A percentile compares a stretch with the other conserved stretches of the same genome.
These are phyloP conservation scores for Cantharis flavilabris DNA, from an alignment of 2,888 invertebrate species.

Conservation along the genomic window DNA sequence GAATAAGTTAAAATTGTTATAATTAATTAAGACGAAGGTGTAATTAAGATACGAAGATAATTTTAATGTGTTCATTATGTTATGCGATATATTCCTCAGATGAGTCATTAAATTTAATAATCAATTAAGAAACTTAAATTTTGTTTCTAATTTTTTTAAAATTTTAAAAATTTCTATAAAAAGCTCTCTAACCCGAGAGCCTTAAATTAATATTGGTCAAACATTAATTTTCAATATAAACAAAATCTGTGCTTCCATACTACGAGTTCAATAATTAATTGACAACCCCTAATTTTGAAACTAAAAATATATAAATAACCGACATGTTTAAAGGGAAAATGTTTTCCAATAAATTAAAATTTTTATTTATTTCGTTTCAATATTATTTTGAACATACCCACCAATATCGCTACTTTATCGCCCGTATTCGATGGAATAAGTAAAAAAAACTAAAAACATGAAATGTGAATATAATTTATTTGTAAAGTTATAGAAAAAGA, in stretches of 20 bases:
- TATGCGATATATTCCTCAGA: background rate
- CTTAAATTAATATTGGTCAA: too few species aligned
- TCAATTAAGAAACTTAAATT: background rate
- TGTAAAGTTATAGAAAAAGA: background rate
- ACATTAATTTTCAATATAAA: too few species aligned
- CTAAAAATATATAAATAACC: background rate
- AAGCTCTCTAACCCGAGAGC: too few species aligned
- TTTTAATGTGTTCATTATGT: constrained; percentile 1
- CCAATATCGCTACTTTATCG: background rate
- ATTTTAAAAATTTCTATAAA: too few species aligned
- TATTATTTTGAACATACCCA: background rate
- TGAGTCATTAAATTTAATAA: background rate
- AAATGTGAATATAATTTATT: background rate
- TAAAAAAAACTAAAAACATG: background rate
- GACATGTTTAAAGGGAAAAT: background rate
- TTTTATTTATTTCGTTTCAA: background rate
- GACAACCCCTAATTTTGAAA: background rate
- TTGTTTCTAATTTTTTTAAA: background rate
- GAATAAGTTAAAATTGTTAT: constrained; percentile 4
- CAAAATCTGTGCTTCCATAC: too few species aligned
- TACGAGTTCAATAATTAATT: too few species aligned
- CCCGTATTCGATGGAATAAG: background rate
- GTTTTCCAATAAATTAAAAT: background rate
- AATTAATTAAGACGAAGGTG: constrained; percentile 1
- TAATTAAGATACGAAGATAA: constrained; percentile 9